These are phyloP conservation scores for Zenarchopterus dispar DNA, from an alignment of 2,797 vertebrate genomes.

Conservation along the genomic window DNA sequence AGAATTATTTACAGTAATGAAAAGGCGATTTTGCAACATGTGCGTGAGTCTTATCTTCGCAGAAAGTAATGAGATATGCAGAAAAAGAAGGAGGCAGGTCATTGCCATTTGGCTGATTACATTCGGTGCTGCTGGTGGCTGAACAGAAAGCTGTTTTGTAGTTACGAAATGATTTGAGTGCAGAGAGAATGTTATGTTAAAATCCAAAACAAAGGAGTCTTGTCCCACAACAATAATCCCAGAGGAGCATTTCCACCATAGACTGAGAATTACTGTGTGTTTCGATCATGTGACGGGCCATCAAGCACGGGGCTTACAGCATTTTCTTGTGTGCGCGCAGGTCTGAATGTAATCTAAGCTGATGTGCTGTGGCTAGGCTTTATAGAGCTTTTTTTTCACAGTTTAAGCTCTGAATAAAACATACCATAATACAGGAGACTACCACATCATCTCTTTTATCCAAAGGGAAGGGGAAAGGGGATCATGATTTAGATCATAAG, in stretches of 20 bases:
- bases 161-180: conserved; percentile 66
- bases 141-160: conserved; percentile 52
- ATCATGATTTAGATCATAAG: background rate
- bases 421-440: conserved; percentile 6
- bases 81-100: conserved; percentile 35
- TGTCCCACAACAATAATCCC: conserved; percentile 73
- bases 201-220: conserved; percentile 72
- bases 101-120: conserved; percentile 42
- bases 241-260: conserved; percentile 59
- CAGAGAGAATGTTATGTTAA: conserved; percentile 50
- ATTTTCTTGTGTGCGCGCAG: conserved; percentile 39
- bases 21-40: conserved; percentile 26
- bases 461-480: background rate
- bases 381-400: conserved; percentile 21
- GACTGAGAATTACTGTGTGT: conserved; percentile 69
- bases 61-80: conserved; percentile 27
- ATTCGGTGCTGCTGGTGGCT: conserved; percentile 21
- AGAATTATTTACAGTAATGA: conserved; percentile 36
- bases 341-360: conserved; percentile 34
- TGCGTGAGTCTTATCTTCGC: conserved; percentile 27
- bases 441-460: conserved; percentile 18
- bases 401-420: conserved; percentile 22
- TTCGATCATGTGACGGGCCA: conserved; percentile 71
- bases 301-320: conserved; percentile 48
- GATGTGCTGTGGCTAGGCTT: conserved; percentile 18